Conservation (phyloP, 1,140 invertebrate genomes). For the Aphelinus certus region DNA sequence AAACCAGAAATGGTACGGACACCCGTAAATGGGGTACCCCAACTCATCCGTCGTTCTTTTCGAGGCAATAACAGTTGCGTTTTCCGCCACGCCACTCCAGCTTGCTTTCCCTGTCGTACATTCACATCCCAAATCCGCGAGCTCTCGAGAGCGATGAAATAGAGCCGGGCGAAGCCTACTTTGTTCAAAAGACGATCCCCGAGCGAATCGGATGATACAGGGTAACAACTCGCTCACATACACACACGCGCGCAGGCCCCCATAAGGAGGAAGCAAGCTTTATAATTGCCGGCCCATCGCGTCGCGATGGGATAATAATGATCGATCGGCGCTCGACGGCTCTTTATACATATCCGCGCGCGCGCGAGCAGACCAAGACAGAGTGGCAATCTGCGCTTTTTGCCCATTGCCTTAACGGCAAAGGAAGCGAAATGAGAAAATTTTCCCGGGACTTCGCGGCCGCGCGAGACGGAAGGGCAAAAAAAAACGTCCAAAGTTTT, state of each 20-base stretch:
- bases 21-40: too few relatives aligned
- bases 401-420: too few relatives aligned
- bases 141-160: neutral
- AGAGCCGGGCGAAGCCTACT: neutral
- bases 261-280: neutral
- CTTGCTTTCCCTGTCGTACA: neutral
- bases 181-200: slow-evolving; percentile 21
- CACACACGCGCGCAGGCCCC: too few relatives aligned
- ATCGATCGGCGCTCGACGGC: neutral
- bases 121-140: neutral
- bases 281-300: slow-evolving; percentile 1
- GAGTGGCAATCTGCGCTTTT: neutral
- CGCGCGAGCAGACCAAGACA: neutral
- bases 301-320: neutral
- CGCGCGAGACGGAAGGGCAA: neutral
- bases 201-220: slow-evolving; percentile 15
- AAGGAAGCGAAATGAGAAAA: neutral
- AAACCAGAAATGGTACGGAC: too few relatives aligned
- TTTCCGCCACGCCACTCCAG: neutral
- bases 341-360: neutral
- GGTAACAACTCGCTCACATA: neutral
- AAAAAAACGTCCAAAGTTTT: slow-evolving; percentile 14
- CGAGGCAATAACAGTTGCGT: neutral
- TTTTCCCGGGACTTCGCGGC: neutral
- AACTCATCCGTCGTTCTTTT: too few relatives aligned